phyloP scores from a whole-genome alignment of 2,797 vertebrate genomes.

The Pitangus sulphuratus region DNA sequence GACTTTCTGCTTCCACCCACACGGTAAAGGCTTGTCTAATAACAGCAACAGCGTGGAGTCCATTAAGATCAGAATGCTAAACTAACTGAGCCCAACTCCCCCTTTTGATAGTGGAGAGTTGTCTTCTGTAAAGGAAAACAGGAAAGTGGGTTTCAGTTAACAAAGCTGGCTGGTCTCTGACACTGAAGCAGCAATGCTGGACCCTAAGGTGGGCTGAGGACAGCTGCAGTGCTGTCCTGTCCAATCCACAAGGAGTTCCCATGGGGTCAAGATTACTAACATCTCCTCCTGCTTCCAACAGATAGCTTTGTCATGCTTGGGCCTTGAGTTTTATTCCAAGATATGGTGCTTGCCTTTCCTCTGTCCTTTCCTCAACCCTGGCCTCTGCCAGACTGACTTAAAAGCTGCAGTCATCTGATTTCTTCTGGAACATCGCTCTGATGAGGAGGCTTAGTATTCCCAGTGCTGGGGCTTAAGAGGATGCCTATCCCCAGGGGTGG shows the following conservation, averaged over 20 bases:
- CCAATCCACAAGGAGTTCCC: neutral
- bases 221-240: neutral
- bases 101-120: neutral
- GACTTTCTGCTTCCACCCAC: constrained; percentile 34
- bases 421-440: neutral
- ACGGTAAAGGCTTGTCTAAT: neutral
- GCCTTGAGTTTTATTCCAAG: neutral
- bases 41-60: neutral
- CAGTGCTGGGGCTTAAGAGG: fast-evolving
- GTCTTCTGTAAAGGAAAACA: neutral
- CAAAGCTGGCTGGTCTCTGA: neutral
- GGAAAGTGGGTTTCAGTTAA: neutral
- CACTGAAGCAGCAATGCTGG: neutral
- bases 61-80: neutral
- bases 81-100: neutral
- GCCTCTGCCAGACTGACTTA: neutral
- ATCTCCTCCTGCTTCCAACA: neutral
- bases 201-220: fast-evolving
- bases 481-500: neutral
- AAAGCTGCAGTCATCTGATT: neutral
- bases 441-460: neutral
- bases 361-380: neutral
- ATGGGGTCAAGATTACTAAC: neutral
- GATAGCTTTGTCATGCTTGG: neutral
- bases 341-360: neutral